Conservation (phyloP, 2,797 vertebrate species). For the Hoplostethus atlanticus region DNA sequence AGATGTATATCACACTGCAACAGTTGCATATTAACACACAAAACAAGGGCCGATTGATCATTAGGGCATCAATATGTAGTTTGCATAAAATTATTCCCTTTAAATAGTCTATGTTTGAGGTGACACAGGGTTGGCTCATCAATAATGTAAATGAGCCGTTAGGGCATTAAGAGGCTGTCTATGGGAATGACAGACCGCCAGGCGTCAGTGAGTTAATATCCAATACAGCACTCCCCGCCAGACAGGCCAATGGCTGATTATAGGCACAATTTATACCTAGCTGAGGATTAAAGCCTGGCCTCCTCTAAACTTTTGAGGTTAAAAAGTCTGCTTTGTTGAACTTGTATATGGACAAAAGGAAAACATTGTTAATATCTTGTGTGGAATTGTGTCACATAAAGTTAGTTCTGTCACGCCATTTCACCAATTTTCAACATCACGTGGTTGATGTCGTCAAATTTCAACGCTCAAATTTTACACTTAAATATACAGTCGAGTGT, state of each 20-base stretch:
- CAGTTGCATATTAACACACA: slow-evolving; percentile 95
- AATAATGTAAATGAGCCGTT: slow-evolving; percentile 97
- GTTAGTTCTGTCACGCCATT: background rate
- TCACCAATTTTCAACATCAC: background rate
- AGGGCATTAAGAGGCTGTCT: slow-evolving; percentile 91
- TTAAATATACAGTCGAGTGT: slow-evolving; percentile 7
- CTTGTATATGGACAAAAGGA: slow-evolving; percentile 8
- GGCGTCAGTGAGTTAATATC: slow-evolving; percentile 82
- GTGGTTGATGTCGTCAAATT: background rate
- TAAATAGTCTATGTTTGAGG: slow-evolving; percentile 94
- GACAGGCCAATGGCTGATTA: slow-evolving; percentile 65
- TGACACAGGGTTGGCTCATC: slow-evolving; percentile 95
- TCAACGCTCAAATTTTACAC: too few species aligned
- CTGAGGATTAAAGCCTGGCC: background rate
- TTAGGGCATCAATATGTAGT: slow-evolving; percentile 92
- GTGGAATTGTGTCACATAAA: too few species aligned
- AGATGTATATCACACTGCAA: slow-evolving; percentile 92
- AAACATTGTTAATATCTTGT: slow-evolving; percentile 4
- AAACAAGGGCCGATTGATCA: slow-evolving; percentile 95
- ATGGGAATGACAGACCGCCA: slow-evolving; percentile 90
- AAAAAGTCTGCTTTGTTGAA: slow-evolving; percentile 10
- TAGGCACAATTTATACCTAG: slow-evolving; percentile 46
- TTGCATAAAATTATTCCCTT: slow-evolving; percentile 97
- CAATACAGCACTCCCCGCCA: slow-evolving; percentile 76
- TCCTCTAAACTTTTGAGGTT: slow-evolving; percentile 16